Percentiles rank a stretch among this genome's conserved stretches.
phyloP scores from a whole-genome alignment of 2,113 vertebrate genomes.

The Rhea pennata region DNA sequence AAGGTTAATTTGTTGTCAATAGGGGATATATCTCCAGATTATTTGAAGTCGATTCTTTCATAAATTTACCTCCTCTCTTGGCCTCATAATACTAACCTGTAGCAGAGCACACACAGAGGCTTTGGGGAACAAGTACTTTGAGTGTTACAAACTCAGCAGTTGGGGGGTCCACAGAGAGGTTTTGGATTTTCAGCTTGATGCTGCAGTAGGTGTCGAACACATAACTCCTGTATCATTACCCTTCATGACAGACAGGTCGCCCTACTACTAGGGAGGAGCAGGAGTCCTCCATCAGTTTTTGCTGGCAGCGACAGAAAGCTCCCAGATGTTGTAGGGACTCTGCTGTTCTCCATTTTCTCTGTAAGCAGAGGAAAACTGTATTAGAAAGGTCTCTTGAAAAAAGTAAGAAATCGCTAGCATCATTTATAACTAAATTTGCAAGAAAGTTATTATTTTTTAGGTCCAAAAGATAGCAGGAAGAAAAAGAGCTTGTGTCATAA shows the following conservation, averaged over 20 bases:
- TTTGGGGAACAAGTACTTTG: background rate
- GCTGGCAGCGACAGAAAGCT: background rate
- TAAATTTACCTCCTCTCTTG: background rate
- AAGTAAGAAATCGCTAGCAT: background rate
- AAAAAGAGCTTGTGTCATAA: background rate
- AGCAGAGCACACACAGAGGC: background rate
- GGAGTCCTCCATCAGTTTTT: background rate
- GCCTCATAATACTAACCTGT: background rate
- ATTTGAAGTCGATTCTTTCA: background rate
- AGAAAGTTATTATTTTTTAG: background rate
- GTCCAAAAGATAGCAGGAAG: background rate
- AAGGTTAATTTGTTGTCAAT: background rate
- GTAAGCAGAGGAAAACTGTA: background rate
- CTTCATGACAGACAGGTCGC: background rate
- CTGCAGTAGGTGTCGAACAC: background rate
- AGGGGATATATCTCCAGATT: background rate
- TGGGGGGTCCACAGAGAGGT: background rate
- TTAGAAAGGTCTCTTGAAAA: background rate
- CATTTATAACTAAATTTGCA: background rate
- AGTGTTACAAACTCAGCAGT: background rate
- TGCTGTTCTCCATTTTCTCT: background rate
- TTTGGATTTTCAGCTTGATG: background rate
- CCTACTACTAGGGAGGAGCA: background rate
- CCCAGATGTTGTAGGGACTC: background rate
- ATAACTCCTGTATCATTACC: background rate